Base-by-base conservation (phyloP, 1,140 invertebrate species). In the Drosophila jambulina region DNA sequence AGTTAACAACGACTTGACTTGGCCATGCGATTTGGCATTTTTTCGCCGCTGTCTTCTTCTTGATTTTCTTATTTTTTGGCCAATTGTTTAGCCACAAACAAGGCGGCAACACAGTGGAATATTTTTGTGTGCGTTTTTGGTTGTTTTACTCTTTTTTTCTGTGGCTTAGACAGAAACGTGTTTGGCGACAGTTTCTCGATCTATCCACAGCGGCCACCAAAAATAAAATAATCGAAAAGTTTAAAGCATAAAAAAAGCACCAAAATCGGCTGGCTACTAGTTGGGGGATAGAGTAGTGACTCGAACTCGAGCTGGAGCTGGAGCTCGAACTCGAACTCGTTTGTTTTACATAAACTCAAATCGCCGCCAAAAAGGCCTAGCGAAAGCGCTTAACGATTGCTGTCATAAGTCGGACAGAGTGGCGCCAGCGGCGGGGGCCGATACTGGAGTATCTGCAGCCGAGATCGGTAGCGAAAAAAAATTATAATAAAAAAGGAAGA, bases 331-430 rank as follows among this genome's bases (percentile, higher is more conserved):
- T 51, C 75, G 62, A 84, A 87, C 84, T 90, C 58, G 84, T 87
- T 87, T 87, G 74, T 88, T 87, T 87, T 87, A 90, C 84, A 87
- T 87, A 88, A 82, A 86, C 57, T 38, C 34, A 87, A 71, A 82
- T 80, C 64, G 75, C 60, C 58, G 67, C 78, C 60, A 80, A 80
- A 80, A 79, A 78, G 71, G 83, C 83, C 83, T 87, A 88, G 83
- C 83, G 83, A 87, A 87, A 87, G 83, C 83, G 69, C 43, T n/a
- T 59, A 72, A 72, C 67, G 69, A 71, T 68, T 32, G 49, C 58
- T 68, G 38, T 83, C 64, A 82, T 70, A 83, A 84, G 70, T 75
- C 75, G 82, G 65, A 67, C 61, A 63, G 34, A 67, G 67, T 78
- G 80, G 83, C 80, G 83, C 83, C 83, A 80, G 15, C 42, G 53